Evolutionary conservation across 1,140 invertebrate genomes (phyloP).

Genomic region (Hesperophylax magnus): DNA sequence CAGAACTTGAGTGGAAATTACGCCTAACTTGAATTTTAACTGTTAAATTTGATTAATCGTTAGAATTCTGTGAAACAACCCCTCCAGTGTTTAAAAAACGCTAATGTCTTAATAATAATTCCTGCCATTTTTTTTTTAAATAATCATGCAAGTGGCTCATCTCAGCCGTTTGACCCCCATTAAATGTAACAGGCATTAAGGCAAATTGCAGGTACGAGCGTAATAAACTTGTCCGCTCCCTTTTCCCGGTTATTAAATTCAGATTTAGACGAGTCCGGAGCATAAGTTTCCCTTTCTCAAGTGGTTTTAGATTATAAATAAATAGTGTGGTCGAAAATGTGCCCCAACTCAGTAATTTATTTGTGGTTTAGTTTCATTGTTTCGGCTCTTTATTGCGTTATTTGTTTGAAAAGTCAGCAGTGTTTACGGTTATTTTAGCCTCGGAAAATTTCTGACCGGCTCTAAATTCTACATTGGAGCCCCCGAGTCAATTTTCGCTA

Average conservation of each 20-base stretch:
- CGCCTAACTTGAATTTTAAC: too few relatives aligned
- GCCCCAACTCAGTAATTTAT: constrained; percentile 36
- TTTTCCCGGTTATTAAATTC: constrained; percentile 41
- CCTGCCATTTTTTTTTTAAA: too few relatives aligned
- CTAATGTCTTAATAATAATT: too few relatives aligned
- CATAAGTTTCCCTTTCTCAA: constrained; percentile 26
- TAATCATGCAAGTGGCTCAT: not conserved
- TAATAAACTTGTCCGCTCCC: constrained; percentile 39
- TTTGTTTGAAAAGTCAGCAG: not conserved
- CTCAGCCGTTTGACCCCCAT: constrained; percentile 37
- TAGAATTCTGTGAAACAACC: too few relatives aligned
- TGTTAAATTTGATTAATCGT: too few relatives aligned
- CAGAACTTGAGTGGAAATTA: too few relatives aligned
- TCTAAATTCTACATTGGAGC: too few relatives aligned
- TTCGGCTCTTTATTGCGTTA: constrained; percentile 14
- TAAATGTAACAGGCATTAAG: constrained; percentile 38
- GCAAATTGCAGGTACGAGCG: constrained; percentile 33
- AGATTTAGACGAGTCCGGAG: constrained; percentile 23
- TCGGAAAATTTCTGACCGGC: too few relatives aligned
- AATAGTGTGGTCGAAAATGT: constrained; percentile 31
- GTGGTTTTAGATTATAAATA: constrained; percentile 30
- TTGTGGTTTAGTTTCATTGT: constrained; percentile 25
- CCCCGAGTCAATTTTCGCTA: too few relatives aligned
- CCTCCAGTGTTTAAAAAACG: too few relatives aligned
- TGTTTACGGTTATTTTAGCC: too few relatives aligned